Base-by-base conservation (phyloP, 2,797 vertebrate species). In the Eulemur coronatus region DNA sequence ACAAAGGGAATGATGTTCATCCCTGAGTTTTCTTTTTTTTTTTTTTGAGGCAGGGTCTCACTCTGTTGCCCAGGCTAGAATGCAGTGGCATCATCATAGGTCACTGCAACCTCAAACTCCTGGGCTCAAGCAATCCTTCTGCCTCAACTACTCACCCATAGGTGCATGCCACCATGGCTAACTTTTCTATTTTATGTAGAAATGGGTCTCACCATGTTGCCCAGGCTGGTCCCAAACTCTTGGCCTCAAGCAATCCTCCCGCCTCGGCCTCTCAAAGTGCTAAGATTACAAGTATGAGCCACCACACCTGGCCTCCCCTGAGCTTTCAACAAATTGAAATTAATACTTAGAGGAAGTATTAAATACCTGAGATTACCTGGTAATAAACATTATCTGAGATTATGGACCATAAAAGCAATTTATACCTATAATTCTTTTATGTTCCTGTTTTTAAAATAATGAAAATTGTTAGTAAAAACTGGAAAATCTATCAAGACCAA, bases 401-500 rank as follows among this genome's bases (percentile, higher is more conserved):
- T 59, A 86, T 0, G 15, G 18, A 82, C 18, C 43, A 0, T 38
- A 57, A 94, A 85, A 76, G 35, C 20, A 95, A 76, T 14, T 59
- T 81, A 55, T 55, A 69, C 26, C 20, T 18, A 20, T 41, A 26
- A 57, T 50, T 89, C 26, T 91, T 87, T 95, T 78, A 73, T 48
- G 41, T 89, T 81, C 18, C 50, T 81, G 72, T 65, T 82, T 81
- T 57, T 65, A 41, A 97, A 89, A 90, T 30, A 89, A 84, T 52
- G 24, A 89, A 50, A 78, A 43, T 33, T 87, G 82, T 72, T n/a
- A 63, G 15, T 72, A 61, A 86, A 30, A 73, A 73, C 1, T 76
- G 3, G 52, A 93, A 93, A 91, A 65, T 24, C 48, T 41, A 93
- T 33, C 22, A 70, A 61, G 15, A 89, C 46, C 48, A 93, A 96